Conservation (phyloP, 2,797 vertebrate species). For the Dermochelys coriacea region DNA sequence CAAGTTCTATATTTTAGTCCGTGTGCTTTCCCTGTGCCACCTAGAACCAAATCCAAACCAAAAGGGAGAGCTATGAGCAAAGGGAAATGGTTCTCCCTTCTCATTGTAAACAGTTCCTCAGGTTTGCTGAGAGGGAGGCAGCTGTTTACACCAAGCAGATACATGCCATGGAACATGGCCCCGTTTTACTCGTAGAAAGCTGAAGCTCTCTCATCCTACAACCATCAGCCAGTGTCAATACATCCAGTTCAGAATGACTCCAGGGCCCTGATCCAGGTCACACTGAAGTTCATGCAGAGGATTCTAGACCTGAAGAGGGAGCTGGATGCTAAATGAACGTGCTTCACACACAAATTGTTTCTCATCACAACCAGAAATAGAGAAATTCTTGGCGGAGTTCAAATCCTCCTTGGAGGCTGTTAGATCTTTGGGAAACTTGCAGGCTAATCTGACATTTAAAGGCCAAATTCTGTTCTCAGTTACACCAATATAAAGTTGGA, state of each 20-base stretch:
- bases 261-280: neutral
- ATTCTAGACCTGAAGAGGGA: neutral
- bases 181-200: neutral
- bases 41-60: no score
- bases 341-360: neutral
- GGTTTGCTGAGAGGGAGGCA: no score
- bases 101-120: no score
- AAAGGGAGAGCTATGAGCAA: no score
- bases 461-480: neutral
- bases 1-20: no score
- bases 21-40: no score
- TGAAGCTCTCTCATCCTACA: neutral
- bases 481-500: neutral
- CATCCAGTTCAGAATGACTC: neutral
- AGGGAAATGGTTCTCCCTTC: no score
- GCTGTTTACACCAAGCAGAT: no score
- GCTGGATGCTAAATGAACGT: neutral
- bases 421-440: neutral
- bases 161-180: neutral
- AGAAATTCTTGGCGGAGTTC: neutral
- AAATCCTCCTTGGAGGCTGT: neutral
- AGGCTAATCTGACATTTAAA: neutral
- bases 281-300: neutral
- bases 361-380: neutral
- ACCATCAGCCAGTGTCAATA: neutral